Evolutionary conservation across 2,888 invertebrate species (phyloP).

Genomic region (Netelia fuscicornis): DNA sequence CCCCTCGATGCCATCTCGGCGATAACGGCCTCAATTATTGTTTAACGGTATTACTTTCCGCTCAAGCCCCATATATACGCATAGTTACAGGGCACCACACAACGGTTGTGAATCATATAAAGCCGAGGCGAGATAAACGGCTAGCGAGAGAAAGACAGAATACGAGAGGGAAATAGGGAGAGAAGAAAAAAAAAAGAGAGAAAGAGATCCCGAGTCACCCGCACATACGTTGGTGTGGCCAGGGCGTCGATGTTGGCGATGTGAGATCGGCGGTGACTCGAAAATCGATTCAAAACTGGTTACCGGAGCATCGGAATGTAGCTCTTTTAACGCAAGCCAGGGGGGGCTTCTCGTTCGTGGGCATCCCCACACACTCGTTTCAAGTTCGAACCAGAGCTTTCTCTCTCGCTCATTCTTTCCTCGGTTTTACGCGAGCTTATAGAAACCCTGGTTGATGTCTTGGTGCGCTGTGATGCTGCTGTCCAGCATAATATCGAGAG

Average conservation of each 20-base stretch:
- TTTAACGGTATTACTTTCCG: constrained; percentile 50
- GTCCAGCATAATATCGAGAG: constrained; percentile 4
- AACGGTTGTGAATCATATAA: constrained; percentile 5
- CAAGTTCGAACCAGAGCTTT: constrained; percentile 9
- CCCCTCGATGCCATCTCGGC: not conserved
- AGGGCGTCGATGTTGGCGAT: constrained; percentile 44
- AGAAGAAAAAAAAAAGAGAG: not conserved
- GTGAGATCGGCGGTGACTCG: constrained; percentile 72
- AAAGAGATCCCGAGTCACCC: constrained; percentile 22
- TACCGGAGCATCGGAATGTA: constrained; percentile 78
- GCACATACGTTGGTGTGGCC: constrained; percentile 1
- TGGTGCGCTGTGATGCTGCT: constrained; percentile 1
- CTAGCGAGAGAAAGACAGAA: not conserved
- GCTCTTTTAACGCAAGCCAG: constrained; percentile 76
- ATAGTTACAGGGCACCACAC: not conserved
- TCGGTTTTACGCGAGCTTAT: constrained; percentile 10
- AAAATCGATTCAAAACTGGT: constrained; percentile 80
- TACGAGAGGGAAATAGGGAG: not conserved
- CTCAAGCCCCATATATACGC: not conserved
- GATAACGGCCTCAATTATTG: constrained; percentile 44
- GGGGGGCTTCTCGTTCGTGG: constrained; percentile 69
- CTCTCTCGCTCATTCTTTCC: constrained; percentile 26
- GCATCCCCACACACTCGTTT: constrained; percentile 47
- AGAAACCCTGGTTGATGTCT: constrained; percentile 8
- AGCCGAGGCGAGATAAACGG: constrained; percentile 8